Evolutionary conservation across 2,888 invertebrate species (phyloP), one percentile per base, ranked within the genome.

Genomic region (Dyspetes luteomarginatus): DNA sequence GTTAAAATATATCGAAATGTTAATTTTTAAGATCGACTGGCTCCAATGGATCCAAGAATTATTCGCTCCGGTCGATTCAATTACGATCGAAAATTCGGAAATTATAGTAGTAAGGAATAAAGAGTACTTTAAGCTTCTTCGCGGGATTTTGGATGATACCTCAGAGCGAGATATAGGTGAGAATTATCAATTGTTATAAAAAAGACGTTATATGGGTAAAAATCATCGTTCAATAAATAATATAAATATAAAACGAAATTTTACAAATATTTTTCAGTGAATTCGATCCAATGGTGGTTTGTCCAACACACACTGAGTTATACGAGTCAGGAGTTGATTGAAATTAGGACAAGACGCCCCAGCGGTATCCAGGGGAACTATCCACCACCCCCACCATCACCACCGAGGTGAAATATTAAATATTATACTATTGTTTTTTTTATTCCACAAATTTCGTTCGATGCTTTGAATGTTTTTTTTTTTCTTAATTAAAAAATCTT

Each of bases 201-300:
- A n/a, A 17, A 30, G 7, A 48, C 19, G n/a, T 62, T 26, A 7
- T 19, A 3, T 41, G 15, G 45, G 17, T 17, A 1, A 55, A 19
- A 4, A 36, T 4, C 1, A 4, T 30, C 3, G 5, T 60, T 72
- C 19, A 3, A 30, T 3, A 15, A 12, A 58, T 36, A 12, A n/a
- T 55, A 4, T n/a, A 28, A 22, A 12, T 56, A 4, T 15, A 26
- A 55, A 55, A 24, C n/a, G 2, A 55, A 55, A 12, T 58, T 19
- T 58, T 36, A 2, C 0, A 28, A 58, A 30, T 30, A 58, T 24
- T 24, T 50, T 22, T 24, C 26, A 72, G 72, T 72, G 12, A 72
- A 72, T 26, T 15, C 41, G 4, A 62, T 72, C 50, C 72, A 72
- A 9, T 62, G 60, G 62, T 9, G 30, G 36, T 72, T 72, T 36